Evolutionary conservation across 2,797 vertebrate species (phyloP), one percentile per base, ranked within the genome.

Genomic region (Hoplostethus mediterraneus): DNA sequence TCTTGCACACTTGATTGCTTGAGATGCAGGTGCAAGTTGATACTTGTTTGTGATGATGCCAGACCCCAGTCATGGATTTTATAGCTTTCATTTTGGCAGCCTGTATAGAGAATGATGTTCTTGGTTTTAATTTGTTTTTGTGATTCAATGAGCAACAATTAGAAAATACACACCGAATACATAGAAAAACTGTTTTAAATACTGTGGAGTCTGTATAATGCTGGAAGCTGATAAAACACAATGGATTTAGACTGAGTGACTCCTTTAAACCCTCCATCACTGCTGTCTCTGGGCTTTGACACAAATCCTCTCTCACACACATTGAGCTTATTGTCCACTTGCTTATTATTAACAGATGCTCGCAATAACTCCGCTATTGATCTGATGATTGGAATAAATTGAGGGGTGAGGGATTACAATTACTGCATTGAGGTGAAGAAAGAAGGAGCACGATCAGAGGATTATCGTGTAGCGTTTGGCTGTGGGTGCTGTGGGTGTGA

Each of bases 91-190:
- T 56, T 56, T 56, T 56, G 54, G 54, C 54, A 33, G 14, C 54
- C 31, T 2, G 61, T 36, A 12, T n/a, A 66, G 38, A 72, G 9
- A 52, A 67, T 40, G 65, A 52, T 70, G 62, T 48, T 57, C n/a
- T 38, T 54, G 38, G 52, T 66, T 70, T 54, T 70, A 59, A 64
- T 84, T 42, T 79, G 64, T 71, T 78, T 86, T 84, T 79, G 65
- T 79, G 48, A 87, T 86, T 86, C 81, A 80, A 73, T 77, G 72
- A 78, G 60, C 45, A 70, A 77, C 62, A 77, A 89, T 79, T 69
- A 6, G 69, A 89, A 88, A 83, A 89, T 63, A 73, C 61, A 69
- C 81, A 73, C 75, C 30, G 73, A 75, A 86, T 76, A 73, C 75
- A 78, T 71, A 67, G 14, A 49, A 47, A 36, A 55, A 90, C 92